Conservation (phyloP, 2,888 invertebrate species). For the Brachypalpus laphriformis region DNA sequence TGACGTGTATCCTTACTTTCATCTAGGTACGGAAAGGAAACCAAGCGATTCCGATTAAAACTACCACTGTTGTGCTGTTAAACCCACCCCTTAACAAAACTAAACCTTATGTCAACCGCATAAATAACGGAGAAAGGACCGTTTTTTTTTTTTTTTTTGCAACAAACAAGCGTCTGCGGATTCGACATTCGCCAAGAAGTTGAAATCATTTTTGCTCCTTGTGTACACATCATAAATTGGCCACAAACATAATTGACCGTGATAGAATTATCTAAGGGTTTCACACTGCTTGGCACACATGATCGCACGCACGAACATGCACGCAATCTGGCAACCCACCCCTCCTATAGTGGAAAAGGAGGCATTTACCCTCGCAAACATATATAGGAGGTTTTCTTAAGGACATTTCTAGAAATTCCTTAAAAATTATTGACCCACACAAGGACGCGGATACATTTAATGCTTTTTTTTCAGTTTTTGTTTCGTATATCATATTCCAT, state of each 20-base stretch:
- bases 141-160: too few species aligned
- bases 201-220: background rate
- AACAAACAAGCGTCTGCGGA: too few species aligned
- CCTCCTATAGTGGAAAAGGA: background rate
- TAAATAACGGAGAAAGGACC: too few species aligned
- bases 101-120: too few species aligned
- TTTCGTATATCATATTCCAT: constrained; percentile 30
- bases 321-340: constrained; percentile 4
- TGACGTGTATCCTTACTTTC: too few species aligned
- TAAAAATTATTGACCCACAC: constrained; percentile 41
- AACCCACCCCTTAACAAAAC: too few species aligned
- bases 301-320: constrained; percentile 53
- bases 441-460: background rate
- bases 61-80: too few species aligned
- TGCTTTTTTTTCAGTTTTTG: background rate
- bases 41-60: too few species aligned
- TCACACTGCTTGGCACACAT: constrained; percentile 45
- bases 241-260: constrained; percentile 67
- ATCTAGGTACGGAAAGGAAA: too few species aligned
- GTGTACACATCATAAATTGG: constrained; percentile 57
- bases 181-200: constrained; percentile 21
- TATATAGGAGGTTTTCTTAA: constrained; percentile 1
- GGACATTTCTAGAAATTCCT: constrained; percentile 24
- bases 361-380: background rate
- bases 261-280: constrained; percentile 55